A percentile compares a stretch with the other conserved stretches of the same genome.
Conservation (phyloP, 2,113 vertebrate genomes). For the Prionailurus bengalensis region DNA sequence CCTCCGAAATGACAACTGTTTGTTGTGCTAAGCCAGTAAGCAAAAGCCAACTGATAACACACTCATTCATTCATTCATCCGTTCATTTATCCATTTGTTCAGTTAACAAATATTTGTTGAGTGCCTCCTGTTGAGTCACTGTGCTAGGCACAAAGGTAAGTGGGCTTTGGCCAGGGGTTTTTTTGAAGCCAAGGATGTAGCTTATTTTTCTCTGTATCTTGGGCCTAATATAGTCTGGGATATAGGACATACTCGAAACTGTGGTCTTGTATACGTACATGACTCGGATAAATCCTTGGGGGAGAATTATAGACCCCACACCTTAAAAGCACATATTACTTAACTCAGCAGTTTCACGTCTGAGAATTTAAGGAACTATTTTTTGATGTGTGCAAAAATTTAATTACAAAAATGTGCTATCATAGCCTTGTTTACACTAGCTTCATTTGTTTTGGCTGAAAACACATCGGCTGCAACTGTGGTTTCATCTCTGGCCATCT, state of each 20-base stretch:
- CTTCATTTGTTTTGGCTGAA: slow-evolving; percentile 12
- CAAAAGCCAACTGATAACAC: neutral
- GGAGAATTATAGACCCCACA: slow-evolving; percentile 18
- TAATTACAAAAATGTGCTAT: slow-evolving; percentile 47
- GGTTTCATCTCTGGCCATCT: neutral
- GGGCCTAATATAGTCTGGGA: neutral
- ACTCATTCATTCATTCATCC: neutral
- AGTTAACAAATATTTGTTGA: neutral
- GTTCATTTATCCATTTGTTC: neutral
- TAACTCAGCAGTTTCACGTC: slow-evolving; percentile 58
- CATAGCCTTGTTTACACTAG: neutral
- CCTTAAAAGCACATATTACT: slow-evolving; percentile 36
- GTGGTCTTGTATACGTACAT: slow-evolving; percentile 29
- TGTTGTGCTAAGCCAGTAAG: neutral
- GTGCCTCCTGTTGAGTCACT: neutral
- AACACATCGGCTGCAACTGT: neutral
- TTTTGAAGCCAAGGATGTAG: no score
- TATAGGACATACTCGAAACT: neutral
- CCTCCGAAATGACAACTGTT: neutral
- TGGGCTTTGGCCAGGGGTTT: neutral
- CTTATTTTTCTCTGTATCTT: neutral
- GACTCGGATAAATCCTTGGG: neutral
- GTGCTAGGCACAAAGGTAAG: neutral
- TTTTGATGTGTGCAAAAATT: slow-evolving; percentile 58
- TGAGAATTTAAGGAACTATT: slow-evolving; percentile 62